phyloP scores from a whole-genome alignment of 2,797 vertebrate genomes.

The Sebastes paucispinis region DNA sequence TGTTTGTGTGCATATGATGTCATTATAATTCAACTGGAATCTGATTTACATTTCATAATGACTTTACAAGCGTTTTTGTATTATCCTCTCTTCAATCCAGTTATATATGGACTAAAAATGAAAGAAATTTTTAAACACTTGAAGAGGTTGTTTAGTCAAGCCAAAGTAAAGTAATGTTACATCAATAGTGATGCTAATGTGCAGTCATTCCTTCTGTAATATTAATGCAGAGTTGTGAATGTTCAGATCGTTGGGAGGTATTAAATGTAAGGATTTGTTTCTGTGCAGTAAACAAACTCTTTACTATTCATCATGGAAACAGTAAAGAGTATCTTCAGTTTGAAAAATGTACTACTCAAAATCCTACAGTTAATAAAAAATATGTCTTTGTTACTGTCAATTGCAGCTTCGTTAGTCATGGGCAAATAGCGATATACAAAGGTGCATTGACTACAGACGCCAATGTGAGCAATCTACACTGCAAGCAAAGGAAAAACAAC shows the following conservation, averaged over 20 bases:
- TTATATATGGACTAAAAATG: conserved; percentile 32
- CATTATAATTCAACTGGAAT: neutral
- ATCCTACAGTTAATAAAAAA: neutral
- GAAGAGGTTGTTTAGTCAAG: neutral
- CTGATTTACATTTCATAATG: conserved; percentile 22
- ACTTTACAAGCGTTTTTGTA: conserved; percentile 24
- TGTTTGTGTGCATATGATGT: conserved; percentile 11
- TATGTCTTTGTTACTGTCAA: neutral
- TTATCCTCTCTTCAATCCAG: neutral
- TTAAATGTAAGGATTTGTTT: neutral
- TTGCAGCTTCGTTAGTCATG: neutral
- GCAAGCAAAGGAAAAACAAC: neutral
- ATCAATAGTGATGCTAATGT: too few species aligned
- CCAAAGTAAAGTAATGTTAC: neutral
- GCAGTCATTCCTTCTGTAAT: neutral
- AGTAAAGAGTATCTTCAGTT: neutral
- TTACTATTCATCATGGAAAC: neutral
- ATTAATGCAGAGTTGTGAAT: neutral
- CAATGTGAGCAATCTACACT: neutral
- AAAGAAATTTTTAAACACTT: conserved; percentile 1
- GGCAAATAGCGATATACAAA: neutral
- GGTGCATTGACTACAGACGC: neutral
- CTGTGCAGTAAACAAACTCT: neutral
- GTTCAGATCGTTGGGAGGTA: neutral
- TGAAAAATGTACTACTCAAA: neutral